Base-by-base conservation (phyloP, 2,113 vertebrate genomes). In the Calypte anna region DNA sequence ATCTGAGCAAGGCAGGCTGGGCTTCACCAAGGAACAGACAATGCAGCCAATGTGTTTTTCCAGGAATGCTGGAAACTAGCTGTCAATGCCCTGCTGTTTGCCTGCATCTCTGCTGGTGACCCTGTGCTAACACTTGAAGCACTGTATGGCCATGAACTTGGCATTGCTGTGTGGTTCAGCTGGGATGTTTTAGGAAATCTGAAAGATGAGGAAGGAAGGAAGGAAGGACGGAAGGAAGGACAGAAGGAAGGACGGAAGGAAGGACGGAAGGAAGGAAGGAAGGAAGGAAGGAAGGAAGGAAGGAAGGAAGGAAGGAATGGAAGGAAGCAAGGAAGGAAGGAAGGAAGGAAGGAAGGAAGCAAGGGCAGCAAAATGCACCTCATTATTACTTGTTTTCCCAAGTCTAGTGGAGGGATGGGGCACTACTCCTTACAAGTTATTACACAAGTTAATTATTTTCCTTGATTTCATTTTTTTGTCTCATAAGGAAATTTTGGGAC, bases 71-170 rank as follows among this genome's bases (percentile, higher is more conserved):
- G 90, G 69, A 95, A 94, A 87, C 66, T 17, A 62, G 12, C 38
- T 87, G 63, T 95, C 91, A 91, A 14, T 88, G 78, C 36, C 7
- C 28, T 61, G 88, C 90, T 96, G 77, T 94, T 92, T 62, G 59
- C 68, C 53, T 80, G 8, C 31, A 27, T 76, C 63, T 92, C 55
- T 91, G 31, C 67, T 61, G 38, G 78, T 92, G 80, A 82, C 51
- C 54, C 28, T 64, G 27, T 70, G 62, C 21, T 77, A 82, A 77
- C 31, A 40, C 59, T 88, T 87, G 54, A 54, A 86, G 62, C 1
- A 2, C 25, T 80, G n/a, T 46, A n/a, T 72, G n/a, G 43, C 36
- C 57, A 10, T 67, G 84, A 58, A 74, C 24, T 76, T 75, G 66
- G n/a, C 17, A 27, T 18, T 67, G 22, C 66, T 79, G 9, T 89